Evolutionary conservation across 2,888 invertebrate species (phyloP), one percentile per base, ranked within the genome.

Genomic region (Erebia epiphron): DNA sequence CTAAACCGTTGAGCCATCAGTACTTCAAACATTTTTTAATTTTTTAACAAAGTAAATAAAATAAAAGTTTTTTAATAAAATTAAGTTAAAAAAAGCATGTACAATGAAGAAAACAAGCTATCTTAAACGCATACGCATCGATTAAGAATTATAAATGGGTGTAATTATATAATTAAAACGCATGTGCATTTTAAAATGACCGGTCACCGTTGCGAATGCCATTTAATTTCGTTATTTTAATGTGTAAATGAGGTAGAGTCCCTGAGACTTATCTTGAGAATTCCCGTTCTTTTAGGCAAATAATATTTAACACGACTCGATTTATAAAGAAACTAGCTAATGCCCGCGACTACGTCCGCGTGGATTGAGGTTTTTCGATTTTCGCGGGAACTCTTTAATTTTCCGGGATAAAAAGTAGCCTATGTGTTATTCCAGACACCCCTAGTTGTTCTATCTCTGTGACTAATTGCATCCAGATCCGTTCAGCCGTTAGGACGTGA

Each of bases 131-230:
- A 61, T 62, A 52, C 35, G 41, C 62, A 63, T 70, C 56, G 61
- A 67, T 72, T 67, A 63, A 69, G 16, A 52, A 58, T 66, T n/a
- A 57, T 35, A 56, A 57, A 69, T 64, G 43, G 35, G 49, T 58
- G 52, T 64, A 49, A 60, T 65, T 65, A 65, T 67, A 56, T 41
- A 72, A 70, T 72, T 70, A 61, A 54, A 69, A 60, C 56, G 49
- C 56, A 56, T 67, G 63, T 61, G 58, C 58, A 58, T 52, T 35
- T 63, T 26, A 16, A 62, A 68, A 62, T 58, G 63, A 41, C 50
- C 58, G 49, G 43, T 41, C 43, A 58, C 50, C 63, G 56, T 35
- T 18, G 54, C 43, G 54, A 66, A 66, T 66, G 18, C 43, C 66
- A 66, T 49, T 54, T 70, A 35, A 63, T 67, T 67, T 60, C 52